phyloP scores from a whole-genome alignment of 2,888 invertebrate genomes.

The Amphipoea oculea region DNA sequence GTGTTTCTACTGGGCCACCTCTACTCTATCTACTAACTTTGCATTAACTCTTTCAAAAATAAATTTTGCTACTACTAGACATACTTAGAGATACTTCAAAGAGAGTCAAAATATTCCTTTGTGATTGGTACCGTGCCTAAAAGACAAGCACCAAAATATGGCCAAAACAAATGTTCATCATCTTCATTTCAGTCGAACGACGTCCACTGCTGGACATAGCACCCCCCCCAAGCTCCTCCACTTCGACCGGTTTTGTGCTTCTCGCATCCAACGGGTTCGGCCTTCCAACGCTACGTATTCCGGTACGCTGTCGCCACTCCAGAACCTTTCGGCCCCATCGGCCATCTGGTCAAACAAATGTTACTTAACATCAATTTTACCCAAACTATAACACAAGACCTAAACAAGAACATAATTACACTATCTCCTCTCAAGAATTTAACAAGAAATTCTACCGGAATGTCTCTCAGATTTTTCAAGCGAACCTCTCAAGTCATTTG shows the following conservation, averaged over 20 bases:
- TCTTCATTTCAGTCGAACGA: too few relatives aligned
- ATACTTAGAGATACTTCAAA: too few relatives aligned
- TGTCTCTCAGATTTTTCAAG: slow-evolving; percentile 43
- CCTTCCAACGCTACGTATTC: too few relatives aligned
- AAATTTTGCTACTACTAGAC: background rate
- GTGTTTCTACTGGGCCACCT: too few relatives aligned
- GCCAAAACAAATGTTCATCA: background rate
- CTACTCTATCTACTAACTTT: background rate
- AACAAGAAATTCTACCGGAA: slow-evolving; percentile 5
- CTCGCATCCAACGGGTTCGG: too few relatives aligned
- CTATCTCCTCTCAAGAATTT: slow-evolving; percentile 11
- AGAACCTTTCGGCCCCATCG: too few relatives aligned
- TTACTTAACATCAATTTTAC: background rate
- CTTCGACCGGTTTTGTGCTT: too few relatives aligned
- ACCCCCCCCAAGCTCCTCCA: too few relatives aligned
- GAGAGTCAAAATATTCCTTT: background rate
- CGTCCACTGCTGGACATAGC: too few relatives aligned
- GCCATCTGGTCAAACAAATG: too few relatives aligned
- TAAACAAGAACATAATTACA: background rate
- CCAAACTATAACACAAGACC: background rate
- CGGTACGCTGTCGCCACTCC: too few relatives aligned
- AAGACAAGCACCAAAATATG: background rate
- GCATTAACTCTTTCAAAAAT: background rate
- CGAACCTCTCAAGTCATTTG: slow-evolving; percentile 48
- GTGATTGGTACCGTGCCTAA: background rate